Conservation (phyloP, 1,140 invertebrate genomes). For the Panagrolaimus sp. region DNA sequence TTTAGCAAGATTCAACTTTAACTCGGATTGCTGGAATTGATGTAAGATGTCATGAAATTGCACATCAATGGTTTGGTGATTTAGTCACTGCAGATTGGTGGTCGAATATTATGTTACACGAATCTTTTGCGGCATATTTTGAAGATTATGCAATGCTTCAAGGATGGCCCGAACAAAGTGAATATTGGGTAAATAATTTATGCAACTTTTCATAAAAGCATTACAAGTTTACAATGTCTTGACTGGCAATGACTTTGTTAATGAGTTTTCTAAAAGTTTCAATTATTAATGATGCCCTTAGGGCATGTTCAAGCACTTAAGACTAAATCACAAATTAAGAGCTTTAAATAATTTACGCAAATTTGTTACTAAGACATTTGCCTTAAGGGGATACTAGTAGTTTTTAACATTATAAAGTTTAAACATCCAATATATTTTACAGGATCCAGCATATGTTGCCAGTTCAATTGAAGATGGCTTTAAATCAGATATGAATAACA, state of each 20-base stretch:
- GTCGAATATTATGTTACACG: slow-evolving; percentile 4
- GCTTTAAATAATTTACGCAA: too few species aligned
- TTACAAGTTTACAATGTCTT: too few species aligned
- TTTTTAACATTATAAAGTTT: too few species aligned
- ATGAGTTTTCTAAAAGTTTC: too few species aligned
- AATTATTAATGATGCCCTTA: too few species aligned
- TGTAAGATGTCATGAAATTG: slow-evolving; percentile 15
- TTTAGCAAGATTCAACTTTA: not conserved
- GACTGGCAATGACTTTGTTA: too few species aligned
- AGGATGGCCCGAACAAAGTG: not conserved
- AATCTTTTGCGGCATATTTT: slow-evolving; percentile 7
- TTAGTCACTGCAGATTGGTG: slow-evolving; percentile 15
- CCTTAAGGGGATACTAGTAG: too few species aligned
- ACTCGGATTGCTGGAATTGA: not conserved
- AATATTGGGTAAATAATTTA: not conserved
- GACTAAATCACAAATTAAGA: too few species aligned
- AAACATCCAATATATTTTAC: too few species aligned
- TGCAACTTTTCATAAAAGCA: not conserved
- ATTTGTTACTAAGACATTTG: too few species aligned
- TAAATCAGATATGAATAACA: not conserved
- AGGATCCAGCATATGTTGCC: not conserved
- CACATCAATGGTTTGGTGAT: slow-evolving; percentile 17
- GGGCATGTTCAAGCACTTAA: too few species aligned
- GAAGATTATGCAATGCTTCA: slow-evolving; percentile 1
- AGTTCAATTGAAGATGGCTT: not conserved